Conservation (phyloP, 92 coral and sea anemone species). For the Hydrozoanthus gracilis region DNA sequence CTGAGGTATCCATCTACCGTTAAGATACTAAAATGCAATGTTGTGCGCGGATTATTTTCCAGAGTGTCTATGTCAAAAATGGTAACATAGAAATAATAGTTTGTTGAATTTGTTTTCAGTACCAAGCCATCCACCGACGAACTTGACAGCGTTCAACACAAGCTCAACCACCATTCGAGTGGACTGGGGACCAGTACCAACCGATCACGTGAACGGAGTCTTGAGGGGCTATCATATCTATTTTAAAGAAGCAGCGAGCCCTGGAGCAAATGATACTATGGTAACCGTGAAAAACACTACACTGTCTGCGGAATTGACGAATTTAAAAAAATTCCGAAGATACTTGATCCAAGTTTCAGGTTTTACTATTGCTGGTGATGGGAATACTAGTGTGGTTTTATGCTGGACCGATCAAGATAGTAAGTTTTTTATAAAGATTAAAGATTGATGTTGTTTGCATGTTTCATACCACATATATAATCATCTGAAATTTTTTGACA, state of each 20-base stretch:
- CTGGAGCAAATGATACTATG: constrained; percentile 25
- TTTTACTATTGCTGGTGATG: constrained; percentile 48
- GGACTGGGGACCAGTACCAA: constrained; percentile 32
- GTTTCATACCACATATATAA: no score
- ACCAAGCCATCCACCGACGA: constrained; percentile 19
- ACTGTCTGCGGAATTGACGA: constrained; percentile 25
- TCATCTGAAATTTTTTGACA: no score
- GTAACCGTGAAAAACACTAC: constrained; percentile 36
- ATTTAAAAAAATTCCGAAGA: constrained; percentile 44
- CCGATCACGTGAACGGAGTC: constrained; percentile 40
- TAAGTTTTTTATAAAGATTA: background rate
- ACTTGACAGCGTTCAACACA: constrained; percentile 20
- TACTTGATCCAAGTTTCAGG: constrained; percentile 54
- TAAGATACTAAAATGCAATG: no score
- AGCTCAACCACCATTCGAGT: constrained; percentile 48
- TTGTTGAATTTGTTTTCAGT: background rate
- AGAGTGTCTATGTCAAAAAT: no score
- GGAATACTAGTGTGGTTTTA: constrained; percentile 18
- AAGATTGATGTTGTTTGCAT: no score
- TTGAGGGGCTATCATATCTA: constrained; percentile 45
- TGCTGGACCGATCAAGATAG: constrained; percentile 60
- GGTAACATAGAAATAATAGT: no score
- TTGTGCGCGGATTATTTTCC: no score
- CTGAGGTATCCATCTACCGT: no score
- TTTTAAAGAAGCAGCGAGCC: constrained; percentile 13